Base-by-base conservation (phyloP, 37 sponge, comb jelly and placozoan genomes). In the Eunapius fragilis region DNA sequence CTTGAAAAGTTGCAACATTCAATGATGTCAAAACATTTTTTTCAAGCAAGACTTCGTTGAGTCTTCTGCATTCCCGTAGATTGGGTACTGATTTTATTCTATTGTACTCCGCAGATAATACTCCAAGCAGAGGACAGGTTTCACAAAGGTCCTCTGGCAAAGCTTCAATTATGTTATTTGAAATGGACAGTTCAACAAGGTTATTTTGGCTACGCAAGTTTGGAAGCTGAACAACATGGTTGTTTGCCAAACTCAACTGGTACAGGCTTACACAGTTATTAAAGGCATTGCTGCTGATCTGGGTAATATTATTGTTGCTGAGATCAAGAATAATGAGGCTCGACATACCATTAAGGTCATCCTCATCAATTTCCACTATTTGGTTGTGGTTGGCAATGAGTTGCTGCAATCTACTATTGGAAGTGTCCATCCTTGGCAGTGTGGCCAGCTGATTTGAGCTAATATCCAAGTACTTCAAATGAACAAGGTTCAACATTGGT, bases 141-240 rank as follows among this genome's bases (percentile, higher is more conserved):
- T 25, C 23, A 45, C 84, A 83, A 38, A 88, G 26, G 70, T 92
- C 85, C 2, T 80, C 77, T 70, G 88, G 92, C 10, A 92, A 67
- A 3, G 32, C 24, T 23, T 68, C 72, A 24, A 92, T 58, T 4
- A 50, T 26, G 31, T 48, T 45, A 47, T 87, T 9, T 67, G 49
- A 37, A 10, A 85, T 17, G 37, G 71, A 36, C 26, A 88, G 76
- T 33, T 45, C 31, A 0, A 5, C 25, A 37, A 88, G 85, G n/a
- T 50, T 0, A 24, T 71, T 70, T 24, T 75, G 19, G 77, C 71
- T 77, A 11, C 28, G 47, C 78, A 88, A 70, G 25, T 76, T 45
- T 0, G 93, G 93, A 22, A 88, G 79, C 3, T 38, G 36, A 25
- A 33, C 37, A 7, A 92, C 27, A 0, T 3, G 22, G 0, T 76